These are phyloP conservation scores for Lydus trimaculatus DNA, from an alignment of 2,888 invertebrate species.

Conservation along the genomic window DNA sequence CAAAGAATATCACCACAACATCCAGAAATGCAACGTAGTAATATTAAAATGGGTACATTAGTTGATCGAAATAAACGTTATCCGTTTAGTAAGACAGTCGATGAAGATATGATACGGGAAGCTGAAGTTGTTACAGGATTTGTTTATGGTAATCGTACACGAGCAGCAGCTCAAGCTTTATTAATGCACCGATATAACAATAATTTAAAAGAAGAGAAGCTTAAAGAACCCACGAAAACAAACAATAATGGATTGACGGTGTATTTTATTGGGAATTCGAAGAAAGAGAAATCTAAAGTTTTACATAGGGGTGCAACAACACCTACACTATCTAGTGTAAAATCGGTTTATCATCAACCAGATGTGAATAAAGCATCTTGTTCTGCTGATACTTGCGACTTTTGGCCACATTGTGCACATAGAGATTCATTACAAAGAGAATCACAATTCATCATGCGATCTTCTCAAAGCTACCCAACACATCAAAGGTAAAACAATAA, in stretches of 20 bases:
- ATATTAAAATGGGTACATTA: conserved; percentile 28
- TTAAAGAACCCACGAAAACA: conserved; percentile 42
- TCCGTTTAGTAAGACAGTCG: conserved; percentile 38
- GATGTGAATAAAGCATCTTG: conserved; percentile 59
- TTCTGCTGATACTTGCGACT: conserved; percentile 67
- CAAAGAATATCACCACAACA: conserved; percentile 37
- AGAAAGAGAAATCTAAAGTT: conserved; percentile 56
- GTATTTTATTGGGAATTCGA: conserved; percentile 54
- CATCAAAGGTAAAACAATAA: conserved; percentile 55
- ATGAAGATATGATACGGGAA: conserved; percentile 64
- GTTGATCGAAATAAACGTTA: conserved; percentile 19
- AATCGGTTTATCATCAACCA: conserved; percentile 32
- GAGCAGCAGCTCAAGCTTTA: conserved; percentile 63
- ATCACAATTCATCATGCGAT: conserved; percentile 57
- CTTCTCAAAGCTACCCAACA: conserved; percentile 65
- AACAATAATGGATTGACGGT: conserved; percentile 54
- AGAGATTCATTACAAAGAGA: conserved; percentile 55
- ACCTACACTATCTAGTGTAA: conserved; percentile 53
- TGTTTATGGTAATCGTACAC: conserved; percentile 64
- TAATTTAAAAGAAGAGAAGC: conserved; percentile 43
- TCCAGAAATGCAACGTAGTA: conserved; percentile 28
- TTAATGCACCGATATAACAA: conserved; percentile 55
- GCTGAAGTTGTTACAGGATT: conserved; percentile 66
- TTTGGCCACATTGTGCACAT: conserved; percentile 69
- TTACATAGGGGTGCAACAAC: conserved; percentile 63